Percentiles rank a stretch among this genome's conserved stretches.
Evolutionary conservation across 2,113 vertebrate genomes (phyloP).

Genomic region (Aptenodytes patagonicus): DNA sequence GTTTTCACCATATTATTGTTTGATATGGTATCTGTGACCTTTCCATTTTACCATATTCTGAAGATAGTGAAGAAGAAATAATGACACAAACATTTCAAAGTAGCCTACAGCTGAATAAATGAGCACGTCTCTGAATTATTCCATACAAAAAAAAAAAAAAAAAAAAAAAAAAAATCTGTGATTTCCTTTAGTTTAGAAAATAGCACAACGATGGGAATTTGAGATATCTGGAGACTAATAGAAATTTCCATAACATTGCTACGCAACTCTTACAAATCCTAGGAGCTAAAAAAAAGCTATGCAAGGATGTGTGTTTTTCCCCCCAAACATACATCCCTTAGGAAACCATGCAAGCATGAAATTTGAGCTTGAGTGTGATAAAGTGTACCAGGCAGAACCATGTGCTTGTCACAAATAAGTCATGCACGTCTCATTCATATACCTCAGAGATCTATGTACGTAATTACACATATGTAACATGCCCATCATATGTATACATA

Average conservation of each 20-base stretch:
- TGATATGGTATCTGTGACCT: background rate
- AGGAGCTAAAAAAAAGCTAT: background rate
- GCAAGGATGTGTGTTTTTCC: background rate
- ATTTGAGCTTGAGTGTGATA: background rate
- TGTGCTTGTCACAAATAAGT: background rate
- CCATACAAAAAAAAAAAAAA: too few relatives aligned
- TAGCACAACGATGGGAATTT: background rate
- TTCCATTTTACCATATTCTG: background rate
- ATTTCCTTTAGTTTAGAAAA: background rate
- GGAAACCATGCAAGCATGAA: background rate
- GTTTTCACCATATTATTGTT: background rate
- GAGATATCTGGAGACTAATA: background rate
- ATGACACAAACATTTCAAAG: background rate
- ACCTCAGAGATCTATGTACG: background rate
- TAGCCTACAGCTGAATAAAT: background rate
- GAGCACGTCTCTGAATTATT: background rate
- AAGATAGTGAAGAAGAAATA: background rate
- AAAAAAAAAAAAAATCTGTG: too few relatives aligned
- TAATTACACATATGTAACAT: too few relatives aligned
- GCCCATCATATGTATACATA: background rate
- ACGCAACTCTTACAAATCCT: background rate
- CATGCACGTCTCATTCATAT: background rate
- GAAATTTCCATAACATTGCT: background rate
- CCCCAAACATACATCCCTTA: rapidly evolving
- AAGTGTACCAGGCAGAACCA: background rate